A percentile compares a stretch with the other conserved stretches of the same genome.
Conservation (phyloP, 2,888 invertebrate genomes). For the Scaptomyza cyrtandrae region DNA sequence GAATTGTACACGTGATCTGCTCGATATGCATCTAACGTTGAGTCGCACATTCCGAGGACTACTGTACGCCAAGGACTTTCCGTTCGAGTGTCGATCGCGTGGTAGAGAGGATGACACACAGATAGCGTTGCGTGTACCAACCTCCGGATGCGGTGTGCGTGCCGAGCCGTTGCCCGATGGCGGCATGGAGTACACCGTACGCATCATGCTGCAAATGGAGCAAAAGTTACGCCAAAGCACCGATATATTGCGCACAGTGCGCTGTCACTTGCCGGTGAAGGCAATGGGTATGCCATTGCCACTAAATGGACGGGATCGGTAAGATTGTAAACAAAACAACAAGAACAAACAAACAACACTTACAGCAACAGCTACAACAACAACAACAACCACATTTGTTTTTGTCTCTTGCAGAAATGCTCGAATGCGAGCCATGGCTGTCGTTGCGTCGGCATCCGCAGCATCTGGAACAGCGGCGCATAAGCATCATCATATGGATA, state of each 20-base stretch:
- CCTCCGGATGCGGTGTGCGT: conserved; percentile 88
- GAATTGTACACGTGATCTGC: conserved; percentile 87
- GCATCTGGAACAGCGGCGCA: conserved; percentile 24
- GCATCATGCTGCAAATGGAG: conserved; percentile 91
- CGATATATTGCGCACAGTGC: conserved; percentile 88
- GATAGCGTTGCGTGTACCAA: conserved; percentile 81
- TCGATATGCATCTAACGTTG: conserved; percentile 88
- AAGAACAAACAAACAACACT: too few species aligned
- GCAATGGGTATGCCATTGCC: conserved; percentile 82
- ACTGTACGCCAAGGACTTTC: conserved; percentile 91
- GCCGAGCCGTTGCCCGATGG: conserved; percentile 86
- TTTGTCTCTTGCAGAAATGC: conserved; percentile 46
- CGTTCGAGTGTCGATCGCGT: conserved; percentile 88
- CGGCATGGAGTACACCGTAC: conserved; percentile 87
- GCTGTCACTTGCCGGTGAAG: conserved; percentile 85
- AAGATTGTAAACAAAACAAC: neutral
- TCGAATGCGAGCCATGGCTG: conserved; percentile 66
- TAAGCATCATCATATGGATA: conserved; percentile 55
- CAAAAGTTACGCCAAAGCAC: conserved; percentile 89
- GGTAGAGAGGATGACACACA: conserved; percentile 85
- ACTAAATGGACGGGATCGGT: conserved; percentile 57
- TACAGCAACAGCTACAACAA: neutral
- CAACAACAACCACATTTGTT: neutral
- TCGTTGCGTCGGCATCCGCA: conserved; percentile 8
- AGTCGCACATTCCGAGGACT: conserved; percentile 88